phyloP scores from a whole-genome alignment of 1,140 invertebrate species.

The Araneus ventricosus region DNA sequence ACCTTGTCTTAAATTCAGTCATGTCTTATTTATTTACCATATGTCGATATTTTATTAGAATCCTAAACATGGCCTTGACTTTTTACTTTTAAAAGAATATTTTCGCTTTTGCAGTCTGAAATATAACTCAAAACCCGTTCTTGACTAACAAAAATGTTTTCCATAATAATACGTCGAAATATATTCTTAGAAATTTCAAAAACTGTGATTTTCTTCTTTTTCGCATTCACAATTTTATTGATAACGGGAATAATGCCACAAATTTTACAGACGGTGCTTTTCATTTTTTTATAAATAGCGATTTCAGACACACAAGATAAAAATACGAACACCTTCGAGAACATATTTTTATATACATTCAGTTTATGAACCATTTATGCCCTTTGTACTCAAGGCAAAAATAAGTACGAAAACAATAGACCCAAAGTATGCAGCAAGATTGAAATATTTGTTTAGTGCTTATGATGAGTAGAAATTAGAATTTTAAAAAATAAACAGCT shows the following conservation, averaged over 20 bases:
- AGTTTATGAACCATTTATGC: not conserved
- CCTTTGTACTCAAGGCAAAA: not conserved
- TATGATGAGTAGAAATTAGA: not conserved
- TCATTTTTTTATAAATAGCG: not conserved
- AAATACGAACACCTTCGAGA: not conserved
- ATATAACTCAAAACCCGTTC: not conserved
- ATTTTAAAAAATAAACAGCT: not conserved
- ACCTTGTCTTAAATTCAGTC: not conserved
- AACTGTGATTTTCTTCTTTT: not conserved
- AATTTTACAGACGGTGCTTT: not conserved
- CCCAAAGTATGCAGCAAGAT: not conserved
- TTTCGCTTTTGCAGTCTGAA: not conserved
- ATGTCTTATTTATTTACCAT: not conserved
- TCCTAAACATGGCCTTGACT: not conserved
- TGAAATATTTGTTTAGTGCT: not conserved
- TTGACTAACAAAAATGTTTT: not conserved
- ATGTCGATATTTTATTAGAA: not conserved
- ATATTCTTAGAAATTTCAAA: not conserved
- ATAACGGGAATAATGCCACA: not conserved
- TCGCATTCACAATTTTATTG: not conserved
- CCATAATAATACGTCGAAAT: not conserved
- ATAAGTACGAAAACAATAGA: conserved; percentile 8
- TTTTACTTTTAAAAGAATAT: not conserved
- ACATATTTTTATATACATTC: not conserved
- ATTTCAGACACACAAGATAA: not conserved